Percentiles rank a stretch among this genome's conserved stretches.
Evolutionary conservation across 2,888 invertebrate genomes (phyloP).

Genomic region (Drosophila pegasa): DNA sequence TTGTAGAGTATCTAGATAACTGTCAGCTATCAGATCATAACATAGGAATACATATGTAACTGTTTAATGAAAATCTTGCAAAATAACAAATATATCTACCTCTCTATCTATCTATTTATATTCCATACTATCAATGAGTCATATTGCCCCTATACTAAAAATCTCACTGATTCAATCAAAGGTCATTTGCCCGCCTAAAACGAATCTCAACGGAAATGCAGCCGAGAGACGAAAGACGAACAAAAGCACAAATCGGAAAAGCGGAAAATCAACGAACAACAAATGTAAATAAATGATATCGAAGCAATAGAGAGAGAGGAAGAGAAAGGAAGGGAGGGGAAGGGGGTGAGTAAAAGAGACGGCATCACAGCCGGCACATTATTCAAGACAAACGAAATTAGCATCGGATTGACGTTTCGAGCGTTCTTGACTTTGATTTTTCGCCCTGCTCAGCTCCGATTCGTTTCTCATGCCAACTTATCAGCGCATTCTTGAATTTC

Average conservation of each 20-base stretch:
- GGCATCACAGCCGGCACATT: constrained; percentile 8
- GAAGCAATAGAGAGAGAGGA: background rate
- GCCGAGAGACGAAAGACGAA: constrained; percentile 25
- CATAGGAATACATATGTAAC: background rate
- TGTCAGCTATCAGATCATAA: background rate
- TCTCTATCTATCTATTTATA: no score
- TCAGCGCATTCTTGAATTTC: constrained; percentile 56
- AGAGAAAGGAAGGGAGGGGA: constrained; percentile 17
- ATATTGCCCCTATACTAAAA: background rate
- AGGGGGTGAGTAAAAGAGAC: no score
- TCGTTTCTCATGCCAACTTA: constrained; percentile 35
- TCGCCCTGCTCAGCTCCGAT: constrained; percentile 20
- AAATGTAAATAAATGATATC: constrained; percentile 20
- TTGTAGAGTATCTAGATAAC: constrained; percentile 3
- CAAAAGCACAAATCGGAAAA: constrained; percentile 28
- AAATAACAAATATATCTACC: no score
- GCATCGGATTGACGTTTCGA: constrained; percentile 37
- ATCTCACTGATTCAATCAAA: constrained; percentile 13
- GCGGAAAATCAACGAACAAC: constrained; percentile 9
- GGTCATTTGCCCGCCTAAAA: constrained; percentile 55
- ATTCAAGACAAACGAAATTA: constrained; percentile 53
- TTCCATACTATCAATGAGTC: background rate
- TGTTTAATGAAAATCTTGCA: no score
- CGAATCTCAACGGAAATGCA: constrained; percentile 59
- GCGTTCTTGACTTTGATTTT: constrained; percentile 75